Conservation (phyloP, 1,140 invertebrate genomes). For the Drosophila equinoxialis region DNA sequence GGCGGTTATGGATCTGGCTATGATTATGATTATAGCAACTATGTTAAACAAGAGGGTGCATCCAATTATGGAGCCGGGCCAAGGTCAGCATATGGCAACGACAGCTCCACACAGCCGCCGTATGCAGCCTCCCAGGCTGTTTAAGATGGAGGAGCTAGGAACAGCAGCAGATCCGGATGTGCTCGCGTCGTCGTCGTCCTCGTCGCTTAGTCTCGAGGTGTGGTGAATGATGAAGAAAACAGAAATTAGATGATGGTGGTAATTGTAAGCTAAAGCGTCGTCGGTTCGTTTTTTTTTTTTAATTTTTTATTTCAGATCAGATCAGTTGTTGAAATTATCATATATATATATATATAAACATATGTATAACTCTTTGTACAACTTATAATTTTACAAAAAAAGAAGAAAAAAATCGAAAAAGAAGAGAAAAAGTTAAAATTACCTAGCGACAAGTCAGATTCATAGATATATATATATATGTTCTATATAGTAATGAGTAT, state of each 20-base stretch:
- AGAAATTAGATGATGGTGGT: conserved; percentile 73
- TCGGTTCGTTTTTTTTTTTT: conserved; percentile 77
- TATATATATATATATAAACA: conserved; percentile 73
- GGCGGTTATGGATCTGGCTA: conserved; percentile 83
- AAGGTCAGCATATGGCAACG: conserved; percentile 81
- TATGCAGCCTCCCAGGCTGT: conserved; percentile 82
- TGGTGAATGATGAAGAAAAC: conserved; percentile 75
- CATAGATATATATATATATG: conserved; percentile 67
- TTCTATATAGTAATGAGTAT: conserved; percentile 67
- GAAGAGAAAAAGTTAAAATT: conserved; percentile 59
- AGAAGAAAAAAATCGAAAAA: conserved; percentile 16
- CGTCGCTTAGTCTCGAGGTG: conserved; percentile 23
- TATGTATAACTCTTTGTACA: conserved; percentile 74
- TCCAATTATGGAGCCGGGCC: conserved; percentile 81
- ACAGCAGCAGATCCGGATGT: conserved; percentile 34
- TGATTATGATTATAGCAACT: conserved; percentile 82
- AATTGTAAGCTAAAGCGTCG: conserved; percentile 82
- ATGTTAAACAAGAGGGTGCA: conserved; percentile 80
- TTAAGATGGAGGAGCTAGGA: conserved; percentile 50
- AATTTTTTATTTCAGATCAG: conserved; percentile 68
- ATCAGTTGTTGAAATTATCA: conserved; percentile 81
- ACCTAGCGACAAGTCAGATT: conserved; percentile 71
- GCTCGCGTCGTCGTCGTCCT: conserved; percentile 50
- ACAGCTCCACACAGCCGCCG: conserved; percentile 81
- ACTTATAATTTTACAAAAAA: conserved; percentile 52